Percentiles rank a stretch among this genome's conserved stretches.
Evolutionary conservation across 2,113 vertebrate species (phyloP).

Genomic region (Nothocercus julius): DNA sequence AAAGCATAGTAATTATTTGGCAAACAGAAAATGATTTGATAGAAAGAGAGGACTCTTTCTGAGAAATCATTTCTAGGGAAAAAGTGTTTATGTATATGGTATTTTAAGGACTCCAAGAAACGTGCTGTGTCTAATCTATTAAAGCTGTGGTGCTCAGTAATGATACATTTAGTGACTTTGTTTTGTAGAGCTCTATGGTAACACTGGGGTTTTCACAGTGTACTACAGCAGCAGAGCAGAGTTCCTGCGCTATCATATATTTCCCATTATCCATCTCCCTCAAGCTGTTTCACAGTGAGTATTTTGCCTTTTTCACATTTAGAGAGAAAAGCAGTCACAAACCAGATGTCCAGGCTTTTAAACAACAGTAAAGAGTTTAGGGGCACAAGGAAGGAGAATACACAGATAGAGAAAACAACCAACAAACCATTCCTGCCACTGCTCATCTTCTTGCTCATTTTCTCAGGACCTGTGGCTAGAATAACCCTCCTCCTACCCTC

Average conservation of each 20-base stretch:
- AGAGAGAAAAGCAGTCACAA: background rate
- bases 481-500: too few species aligned
- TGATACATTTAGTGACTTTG: fast-evolving
- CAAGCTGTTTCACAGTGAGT: fast-evolving
- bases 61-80: background rate
- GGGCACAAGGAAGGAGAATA: fast-evolving
- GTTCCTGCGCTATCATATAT: fast-evolving
- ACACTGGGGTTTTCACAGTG: fast-evolving
- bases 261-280: too few species aligned
- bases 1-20: conserved; percentile 32
- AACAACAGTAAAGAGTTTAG: fast-evolving
- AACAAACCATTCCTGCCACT: too few species aligned
- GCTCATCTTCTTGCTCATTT: fast-evolving
- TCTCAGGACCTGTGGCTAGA: background rate
- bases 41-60: background rate
- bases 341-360: fast-evolving
- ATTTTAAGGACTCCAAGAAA: background rate
- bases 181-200: fast-evolving
- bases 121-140: fast-evolving
- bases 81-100: background rate
- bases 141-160: background rate
- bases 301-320: fast-evolving
- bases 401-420: background rate
- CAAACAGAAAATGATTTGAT: background rate
- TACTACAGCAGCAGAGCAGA: fast-evolving